Base-by-base conservation (phyloP, 2,797 vertebrate species). In the Cossypha polioptera region DNA sequence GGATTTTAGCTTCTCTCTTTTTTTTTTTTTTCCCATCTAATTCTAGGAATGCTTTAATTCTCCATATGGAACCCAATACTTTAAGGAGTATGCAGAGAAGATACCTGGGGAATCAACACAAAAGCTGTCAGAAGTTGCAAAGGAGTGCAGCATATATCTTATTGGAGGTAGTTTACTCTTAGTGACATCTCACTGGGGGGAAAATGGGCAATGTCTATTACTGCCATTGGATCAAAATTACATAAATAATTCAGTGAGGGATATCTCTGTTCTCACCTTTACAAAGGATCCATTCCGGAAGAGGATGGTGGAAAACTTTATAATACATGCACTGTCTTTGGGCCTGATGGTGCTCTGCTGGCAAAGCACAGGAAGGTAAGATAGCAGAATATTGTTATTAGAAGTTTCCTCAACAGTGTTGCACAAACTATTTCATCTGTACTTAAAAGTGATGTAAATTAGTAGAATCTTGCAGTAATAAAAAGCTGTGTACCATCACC, bases 1-100 rank as follows among this genome's bases (percentile, higher is more conserved):
- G 57, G 17, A 80, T 80, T 88, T 73, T 57, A 78, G 40, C 15
- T 3, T 19, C 28, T 51, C 26, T 50, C 28, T 18, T 14, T 2
- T 28, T 17, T 16, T n/a, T 24, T 11, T n/a, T 59, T 53, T 19
- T 9, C 4, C 14, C 15, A 24, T 28, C 22, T 69, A 29, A 74
- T 94, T 96, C 26, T 92, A 99, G 99, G 99, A 99, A 94, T 99
- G 99, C 92, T 99, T 99, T 97, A 99, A 99, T 96, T 99, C 98
- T 95, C 99, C 99, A 0, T 99, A 99, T 94, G 99, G 99, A 78
- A 98, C 98, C 6, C 94, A 97, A 3, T 99, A 98, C 96, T 99
- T 99, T 85, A 95, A 98, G 28, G 94, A 98, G 9, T 99, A 99
- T 53, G 99, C 99, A 1, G 99, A 99, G 98, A 98, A 97, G 97